Evolutionary conservation across 2,113 vertebrate species (phyloP).

Genomic region (Heterotilapia buettikoferi): DNA sequence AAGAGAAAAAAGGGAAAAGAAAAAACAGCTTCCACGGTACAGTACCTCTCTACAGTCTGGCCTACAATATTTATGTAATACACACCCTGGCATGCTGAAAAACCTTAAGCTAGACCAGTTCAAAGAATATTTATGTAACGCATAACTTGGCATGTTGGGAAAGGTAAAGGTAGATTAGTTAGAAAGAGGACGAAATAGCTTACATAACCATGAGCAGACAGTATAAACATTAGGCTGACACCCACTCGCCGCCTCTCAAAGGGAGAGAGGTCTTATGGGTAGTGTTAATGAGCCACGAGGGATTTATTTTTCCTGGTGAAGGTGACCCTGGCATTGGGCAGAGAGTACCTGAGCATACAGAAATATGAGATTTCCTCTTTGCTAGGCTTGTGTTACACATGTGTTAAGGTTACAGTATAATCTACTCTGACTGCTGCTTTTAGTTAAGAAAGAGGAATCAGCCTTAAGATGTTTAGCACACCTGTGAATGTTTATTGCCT

Average conservation of each 20-base stretch:
- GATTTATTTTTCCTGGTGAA: conserved; percentile 62
- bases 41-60: conserved; percentile 43
- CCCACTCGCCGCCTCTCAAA: conserved; percentile 62
- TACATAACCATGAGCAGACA: conserved; percentile 66
- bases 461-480: neutral
- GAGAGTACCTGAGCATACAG: conserved; percentile 65
- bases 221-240: conserved; percentile 69
- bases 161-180: conserved; percentile 63
- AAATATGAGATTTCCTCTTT: conserved; percentile 66
- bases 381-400: conserved; percentile 52
- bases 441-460: neutral
- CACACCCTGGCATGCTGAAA: conserved; percentile 39
- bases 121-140: conserved; percentile 61
- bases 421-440: neutral
- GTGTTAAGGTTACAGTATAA: conserved; percentile 54
- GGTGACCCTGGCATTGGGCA: conserved; percentile 65
- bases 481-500: neutral
- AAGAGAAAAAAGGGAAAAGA: neutral
- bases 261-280: conserved; percentile 62
- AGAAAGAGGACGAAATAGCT: conserved; percentile 57
- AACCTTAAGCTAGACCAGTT: conserved; percentile 29
- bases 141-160: conserved; percentile 41
- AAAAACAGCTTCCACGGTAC: conserved; percentile 1
- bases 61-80: conserved; percentile 65
- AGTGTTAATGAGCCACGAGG: conserved; percentile 49